Evolutionary conservation across 1,140 invertebrate species (phyloP).

Genomic region (Zophobas morio): DNA sequence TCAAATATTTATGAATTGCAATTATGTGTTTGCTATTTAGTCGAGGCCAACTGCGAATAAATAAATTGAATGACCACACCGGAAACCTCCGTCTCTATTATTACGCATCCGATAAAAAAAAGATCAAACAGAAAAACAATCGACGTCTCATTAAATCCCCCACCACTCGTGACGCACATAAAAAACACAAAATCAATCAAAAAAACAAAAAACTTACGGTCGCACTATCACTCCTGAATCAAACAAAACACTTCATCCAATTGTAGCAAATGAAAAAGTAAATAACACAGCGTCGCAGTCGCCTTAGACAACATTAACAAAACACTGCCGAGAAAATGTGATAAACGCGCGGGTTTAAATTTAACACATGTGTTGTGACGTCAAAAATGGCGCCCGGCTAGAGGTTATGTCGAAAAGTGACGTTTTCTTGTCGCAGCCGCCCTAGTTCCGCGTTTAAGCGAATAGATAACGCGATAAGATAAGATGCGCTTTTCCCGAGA

Average conservation of each 20-base stretch:
- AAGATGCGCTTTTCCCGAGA: too few species aligned
- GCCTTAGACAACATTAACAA: slow-evolving; percentile 8
- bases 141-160: not conserved
- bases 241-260: too few species aligned
- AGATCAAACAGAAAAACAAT: slow-evolving; percentile 21
- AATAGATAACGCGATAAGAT: too few species aligned
- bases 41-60: slow-evolving; percentile 10
- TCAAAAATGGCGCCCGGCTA: not conserved
- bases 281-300: not conserved
- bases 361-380: slow-evolving; percentile 32
- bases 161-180: not conserved
- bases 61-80: slow-evolving; percentile 7
- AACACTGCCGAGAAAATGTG: not conserved
- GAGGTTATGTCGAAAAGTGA: not conserved
- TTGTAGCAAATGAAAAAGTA: not conserved
- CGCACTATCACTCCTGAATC: too few species aligned
- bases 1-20: slow-evolving; percentile 20
- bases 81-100: slow-evolving; percentile 15
- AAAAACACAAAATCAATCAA: not conserved
- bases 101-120: slow-evolving; percentile 25
- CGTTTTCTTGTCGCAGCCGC: too few species aligned
- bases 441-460: too few species aligned
- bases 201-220: not conserved
- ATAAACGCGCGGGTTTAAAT: not conserved
- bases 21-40: not conserved